phyloP scores from a whole-genome alignment of 2,888 invertebrate genomes.

The Lamproptera curius region DNA sequence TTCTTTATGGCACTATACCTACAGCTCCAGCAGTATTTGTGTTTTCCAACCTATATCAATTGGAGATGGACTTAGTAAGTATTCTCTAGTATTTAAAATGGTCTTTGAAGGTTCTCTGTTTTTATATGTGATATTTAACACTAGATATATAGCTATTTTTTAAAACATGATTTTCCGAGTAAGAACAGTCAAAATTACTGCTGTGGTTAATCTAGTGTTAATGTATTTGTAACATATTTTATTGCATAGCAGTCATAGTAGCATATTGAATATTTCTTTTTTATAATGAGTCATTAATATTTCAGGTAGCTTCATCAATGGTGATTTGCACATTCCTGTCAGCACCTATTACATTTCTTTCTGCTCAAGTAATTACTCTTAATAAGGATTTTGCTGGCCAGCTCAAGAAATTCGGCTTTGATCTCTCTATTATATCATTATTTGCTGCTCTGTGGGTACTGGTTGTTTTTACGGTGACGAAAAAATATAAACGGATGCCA shows the following conservation, averaged over 20 bases:
- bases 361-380: constrained; percentile 93
- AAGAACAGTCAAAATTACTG: no score
- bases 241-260: no score
- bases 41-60: constrained; percentile 91
- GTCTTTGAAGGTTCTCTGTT: no score
- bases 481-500: constrained; percentile 87
- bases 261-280: no score
- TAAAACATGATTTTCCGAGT: no score
- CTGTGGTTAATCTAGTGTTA: no score
- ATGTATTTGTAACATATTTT: no score
- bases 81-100: constrained; percentile 1
- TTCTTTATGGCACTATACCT: constrained; percentile 97
- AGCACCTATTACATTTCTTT: constrained; percentile 96
- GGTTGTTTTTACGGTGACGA: constrained; percentile 84
- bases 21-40: constrained; percentile 98
- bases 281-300: no score
- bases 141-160: no score
- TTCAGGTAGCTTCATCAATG: constrained; percentile 93
- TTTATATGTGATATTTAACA: no score
- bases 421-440: constrained; percentile 88
- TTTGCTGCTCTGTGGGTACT: constrained; percentile 89
- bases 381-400: constrained; percentile 88
- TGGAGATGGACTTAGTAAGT: constrained; percentile 91
- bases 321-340: constrained; percentile 96
- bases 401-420: constrained; percentile 88